Percentiles rank a stretch among this genome's conserved stretches.
Evolutionary conservation across 2,888 invertebrate genomes (phyloP).

Genomic region (Linnaemya vulpina): DNA sequence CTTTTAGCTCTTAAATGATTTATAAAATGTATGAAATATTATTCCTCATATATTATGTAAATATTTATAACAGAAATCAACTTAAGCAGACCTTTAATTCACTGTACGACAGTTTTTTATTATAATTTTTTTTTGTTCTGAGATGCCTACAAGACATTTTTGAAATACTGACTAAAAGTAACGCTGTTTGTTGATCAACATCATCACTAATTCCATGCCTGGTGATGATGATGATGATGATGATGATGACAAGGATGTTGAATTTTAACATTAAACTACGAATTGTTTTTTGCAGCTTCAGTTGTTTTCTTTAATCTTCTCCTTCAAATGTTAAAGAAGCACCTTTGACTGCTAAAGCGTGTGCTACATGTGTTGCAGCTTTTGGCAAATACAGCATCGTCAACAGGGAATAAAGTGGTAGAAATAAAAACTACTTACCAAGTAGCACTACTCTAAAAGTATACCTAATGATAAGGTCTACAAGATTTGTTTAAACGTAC

Average conservation of each 20-base stretch:
- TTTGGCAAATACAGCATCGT: slow-evolving; percentile 54
- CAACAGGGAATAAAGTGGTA: slow-evolving; percentile 17
- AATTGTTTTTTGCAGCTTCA: slow-evolving; percentile 25
- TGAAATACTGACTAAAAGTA: background rate
- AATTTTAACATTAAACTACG: slow-evolving; percentile 58
- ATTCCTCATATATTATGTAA: background rate
- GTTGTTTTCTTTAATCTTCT: slow-evolving; percentile 18
- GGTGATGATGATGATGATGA: slow-evolving; percentile 53
- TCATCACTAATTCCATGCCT: slow-evolving; percentile 46
- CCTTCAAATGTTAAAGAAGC: slow-evolving; percentile 64
- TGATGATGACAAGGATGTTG: slow-evolving; percentile 52
- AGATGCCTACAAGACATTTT: slow-evolving; percentile 30
- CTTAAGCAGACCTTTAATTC: background rate
- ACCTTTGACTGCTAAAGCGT: slow-evolving; percentile 69
- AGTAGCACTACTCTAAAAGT: slow-evolving; percentile 69
- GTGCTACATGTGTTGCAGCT: slow-evolving; percentile 66
- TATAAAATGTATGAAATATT: background rate
- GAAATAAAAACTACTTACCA: slow-evolving; percentile 19
- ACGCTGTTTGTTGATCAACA: slow-evolving; percentile 24
- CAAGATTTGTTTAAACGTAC: slow-evolving; percentile 70
- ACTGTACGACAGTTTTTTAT: background rate
- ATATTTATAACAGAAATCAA: background rate
- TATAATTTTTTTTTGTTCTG: background rate
- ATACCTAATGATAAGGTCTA: slow-evolving; percentile 71
- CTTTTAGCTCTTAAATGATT: too few relatives aligned